phyloP scores from a whole-genome alignment of 1,140 invertebrate genomes.

The Anastatus disparis region DNA sequence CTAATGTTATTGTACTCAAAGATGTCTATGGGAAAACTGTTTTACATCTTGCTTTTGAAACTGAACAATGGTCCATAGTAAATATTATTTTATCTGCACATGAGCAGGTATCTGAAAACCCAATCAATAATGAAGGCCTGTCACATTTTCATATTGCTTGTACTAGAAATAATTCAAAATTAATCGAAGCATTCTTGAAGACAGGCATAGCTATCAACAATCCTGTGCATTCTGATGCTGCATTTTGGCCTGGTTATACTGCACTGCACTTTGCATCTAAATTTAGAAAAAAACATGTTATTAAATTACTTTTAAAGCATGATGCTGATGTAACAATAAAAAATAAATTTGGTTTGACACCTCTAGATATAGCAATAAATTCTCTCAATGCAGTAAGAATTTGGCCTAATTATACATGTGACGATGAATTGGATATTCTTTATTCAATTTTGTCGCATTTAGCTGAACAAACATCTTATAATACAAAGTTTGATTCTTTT shows the following conservation, averaged over 20 bases:
- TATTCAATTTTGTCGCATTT: too few relatives aligned
- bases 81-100: not conserved
- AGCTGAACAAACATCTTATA: too few relatives aligned
- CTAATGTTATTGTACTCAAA: not conserved
- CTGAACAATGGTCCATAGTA: not conserved
- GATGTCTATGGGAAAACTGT: not conserved
- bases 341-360: too few relatives aligned
- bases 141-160: too few relatives aligned
- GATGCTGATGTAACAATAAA: too few relatives aligned
- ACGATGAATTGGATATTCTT: too few relatives aligned
- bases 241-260: conserved; percentile 4
- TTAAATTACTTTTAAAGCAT: not conserved
- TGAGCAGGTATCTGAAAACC: not conserved
- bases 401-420: too few relatives aligned
- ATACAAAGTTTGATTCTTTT: not conserved
- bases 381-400: too few relatives aligned
- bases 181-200: not conserved
- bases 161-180: not conserved
- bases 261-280: conserved; percentile 1
- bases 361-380: too few relatives aligned
- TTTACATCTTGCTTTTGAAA: conserved; percentile 2
- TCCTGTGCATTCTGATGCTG: not conserved
- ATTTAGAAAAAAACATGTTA: not conserved
- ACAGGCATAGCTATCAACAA: not conserved
- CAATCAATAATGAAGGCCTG: too few relatives aligned